phyloP scores from a whole-genome alignment of 2,888 invertebrate species.

The Fragum sueziense region DNA sequence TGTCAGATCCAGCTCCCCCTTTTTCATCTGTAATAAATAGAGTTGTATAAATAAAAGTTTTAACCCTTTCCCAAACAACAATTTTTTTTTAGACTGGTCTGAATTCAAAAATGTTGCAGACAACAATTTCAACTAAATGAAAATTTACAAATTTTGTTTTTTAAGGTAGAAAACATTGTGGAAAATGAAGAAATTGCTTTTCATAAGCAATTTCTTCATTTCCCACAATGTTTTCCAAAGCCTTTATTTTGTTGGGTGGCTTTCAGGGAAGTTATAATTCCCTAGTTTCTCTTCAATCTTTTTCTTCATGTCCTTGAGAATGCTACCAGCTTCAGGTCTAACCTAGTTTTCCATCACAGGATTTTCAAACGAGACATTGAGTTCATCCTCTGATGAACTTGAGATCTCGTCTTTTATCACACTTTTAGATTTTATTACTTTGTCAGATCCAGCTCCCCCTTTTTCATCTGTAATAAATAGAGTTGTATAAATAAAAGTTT shows the following conservation, averaged over 20 bases:
- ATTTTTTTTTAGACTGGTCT: no score
- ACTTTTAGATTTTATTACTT: constrained; percentile 43
- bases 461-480: constrained; percentile 22
- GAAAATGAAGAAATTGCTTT: no score
- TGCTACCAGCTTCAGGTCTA: constrained; percentile 39
- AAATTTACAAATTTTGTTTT: no score
- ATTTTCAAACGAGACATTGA: constrained; percentile 22
- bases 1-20: constrained; percentile 20
- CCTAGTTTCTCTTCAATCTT: constrained; percentile 48
- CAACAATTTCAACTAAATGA: no score
- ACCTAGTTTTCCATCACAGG: constrained; percentile 29
- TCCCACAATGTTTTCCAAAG: no score
- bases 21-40: constrained; percentile 16
- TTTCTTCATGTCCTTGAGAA: constrained; percentile 50
- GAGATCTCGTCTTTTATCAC: constrained; percentile 66
- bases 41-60: no score
- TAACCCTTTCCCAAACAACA: no score
- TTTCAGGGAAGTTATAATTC: constrained; percentile 54
- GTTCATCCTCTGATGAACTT: constrained; percentile 55
- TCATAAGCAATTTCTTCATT: no score
- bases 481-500: constrained; percentile 39
- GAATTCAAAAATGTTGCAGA: no score
- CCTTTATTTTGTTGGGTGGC: constrained; percentile 46
- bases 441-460: background rate
- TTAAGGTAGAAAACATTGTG: no score